Evolutionary conservation across 2,797 vertebrate species (phyloP), one percentile per base, ranked within the genome.

Genomic region (Ctenosaura bakeri): DNA sequence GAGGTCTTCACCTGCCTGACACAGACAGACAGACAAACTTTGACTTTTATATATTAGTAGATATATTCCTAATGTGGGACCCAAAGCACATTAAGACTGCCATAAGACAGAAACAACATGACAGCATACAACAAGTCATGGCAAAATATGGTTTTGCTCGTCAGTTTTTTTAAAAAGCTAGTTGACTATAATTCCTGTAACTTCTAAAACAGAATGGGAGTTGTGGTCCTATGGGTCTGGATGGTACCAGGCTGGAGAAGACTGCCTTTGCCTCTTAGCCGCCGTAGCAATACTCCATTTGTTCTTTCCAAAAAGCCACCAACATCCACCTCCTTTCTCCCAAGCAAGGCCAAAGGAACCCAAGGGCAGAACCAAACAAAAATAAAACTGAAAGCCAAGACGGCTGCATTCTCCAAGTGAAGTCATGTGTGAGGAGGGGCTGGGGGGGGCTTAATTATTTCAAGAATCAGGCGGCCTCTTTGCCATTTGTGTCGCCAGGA

Each of bases 371-470:
- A 91, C 91, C 90, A 94, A 95, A 94, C 87, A 90, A 93, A 94
- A 96, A 95, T 91, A 95, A 95, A 95, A 95, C 94, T 96, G 96
- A 96, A 97, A 97, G 93, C 92, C 18, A 95, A 87, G 93, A 95
- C 94, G 93, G 85, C 94, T 90, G 80, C 94, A 96, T 96, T 96
- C 95, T 96, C 95, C 8, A 88, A 90, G 93, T 95, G 94, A 96
- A 96, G 95, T 94, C 96, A 96, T 95, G 96, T 96, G 95, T 96
- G 94, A 97, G 94, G 94, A 92, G 94, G 93, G 94, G 73, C 88
- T 90, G 26, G 26, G 52, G 62, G 29, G n/a, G 88, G 35, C 90
- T 92, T 95, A 95, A 96, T 95, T 97, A 95, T 96, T 96, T 96
- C 94, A 96, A 95, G 94, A 96, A 95, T 96, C 4, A 80, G 90